Evolutionary conservation across 2,888 invertebrate species (phyloP), one percentile per base, ranked within the genome.

Genomic region (Limnephilus marmoratus): DNA sequence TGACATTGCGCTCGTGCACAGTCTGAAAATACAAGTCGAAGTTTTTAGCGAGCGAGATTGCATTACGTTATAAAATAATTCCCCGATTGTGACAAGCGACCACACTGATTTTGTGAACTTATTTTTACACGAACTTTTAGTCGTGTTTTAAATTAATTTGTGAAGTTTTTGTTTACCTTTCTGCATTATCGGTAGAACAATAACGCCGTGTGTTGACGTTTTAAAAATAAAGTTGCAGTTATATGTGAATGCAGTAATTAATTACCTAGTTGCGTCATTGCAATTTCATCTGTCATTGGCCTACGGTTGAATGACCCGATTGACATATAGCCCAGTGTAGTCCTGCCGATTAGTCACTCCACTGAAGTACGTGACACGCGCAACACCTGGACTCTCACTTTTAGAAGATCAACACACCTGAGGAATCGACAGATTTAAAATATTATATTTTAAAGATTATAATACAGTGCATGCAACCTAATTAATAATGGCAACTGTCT

Each of bases 401-500:
- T 81, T 81, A n/a, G 81, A 29, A 15, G 15, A 29, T 29, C 15
- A 31, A 82, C 31, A 31, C 31, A 83, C 34, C 34, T 83, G 82
- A 68, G 68, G 24, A 68, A 68, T 68, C 82, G 31, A 83, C 82
- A 11, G 15, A 34, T 37, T 31, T 37, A 83, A 83, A 82, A 31
- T 15, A 82, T 11, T 15, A 31, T 15, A 82, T 13, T 83, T 15
- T 34, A 24, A 37, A 83, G 37, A 83, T 24, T 37, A 24, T 82
- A 5, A 3, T 3, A 82, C 12, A 37, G 24, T 37, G 82, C 4
- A 83, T 83, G 83, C 41, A 4, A 31, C 18, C 31, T 37, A 37
- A 87, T 49, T 31, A 15, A 87, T 31, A 49, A 91, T 91, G 91
- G 91, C 91, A 24, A 53, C 24, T 49, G 88, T 49, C 18, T 92